phyloP scores from a whole-genome alignment of 2,113 vertebrate species.

The Raja brachyura region DNA sequence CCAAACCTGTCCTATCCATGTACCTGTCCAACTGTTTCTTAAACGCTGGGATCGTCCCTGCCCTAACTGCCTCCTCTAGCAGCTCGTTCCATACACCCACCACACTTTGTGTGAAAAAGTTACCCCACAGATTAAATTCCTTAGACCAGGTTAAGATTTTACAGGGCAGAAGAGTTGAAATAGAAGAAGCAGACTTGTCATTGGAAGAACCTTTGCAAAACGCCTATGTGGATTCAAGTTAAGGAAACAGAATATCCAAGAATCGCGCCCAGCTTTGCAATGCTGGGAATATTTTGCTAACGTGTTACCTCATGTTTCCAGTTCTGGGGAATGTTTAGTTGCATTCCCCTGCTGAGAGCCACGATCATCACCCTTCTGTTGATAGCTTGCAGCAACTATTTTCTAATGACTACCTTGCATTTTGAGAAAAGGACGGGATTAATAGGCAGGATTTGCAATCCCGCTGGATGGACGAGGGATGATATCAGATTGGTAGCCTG shows the following conservation, averaged over 20 bases:
- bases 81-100: too few relatives aligned
- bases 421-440: neutral
- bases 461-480: neutral
- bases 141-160: constrained; percentile 3
- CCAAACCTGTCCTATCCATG: too few relatives aligned
- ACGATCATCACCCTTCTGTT: neutral
- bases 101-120: too few relatives aligned
- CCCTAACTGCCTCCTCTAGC: too few relatives aligned
- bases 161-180: neutral
- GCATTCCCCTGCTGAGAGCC: neutral
- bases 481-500: neutral
- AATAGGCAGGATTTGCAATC: neutral
- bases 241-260: neutral
- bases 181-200: neutral
- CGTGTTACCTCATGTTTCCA: neutral
- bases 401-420: neutral
- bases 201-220: neutral
- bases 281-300: neutral
- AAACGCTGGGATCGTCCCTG: too few relatives aligned
- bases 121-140: too few relatives aligned
- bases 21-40: too few relatives aligned
- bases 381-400: neutral
- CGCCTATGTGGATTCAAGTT: neutral
- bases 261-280: neutral
- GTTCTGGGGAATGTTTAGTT: neutral